Evolutionary conservation across 2,888 invertebrate species (phyloP).

Genomic region (Carterocephalus palaemon): DNA sequence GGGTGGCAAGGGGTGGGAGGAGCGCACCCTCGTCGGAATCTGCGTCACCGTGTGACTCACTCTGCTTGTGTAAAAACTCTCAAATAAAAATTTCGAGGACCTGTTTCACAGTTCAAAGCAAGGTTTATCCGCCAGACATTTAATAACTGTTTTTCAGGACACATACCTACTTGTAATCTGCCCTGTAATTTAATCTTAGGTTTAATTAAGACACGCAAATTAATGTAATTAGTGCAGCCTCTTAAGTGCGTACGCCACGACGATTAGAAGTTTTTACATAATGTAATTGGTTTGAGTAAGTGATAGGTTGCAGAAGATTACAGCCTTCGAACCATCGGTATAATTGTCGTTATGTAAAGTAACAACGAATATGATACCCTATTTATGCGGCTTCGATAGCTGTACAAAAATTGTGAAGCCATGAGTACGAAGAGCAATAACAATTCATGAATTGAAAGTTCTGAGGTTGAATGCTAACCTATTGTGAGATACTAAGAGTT

Average conservation of each 20-base stretch:
- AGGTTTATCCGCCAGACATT: background rate
- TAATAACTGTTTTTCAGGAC: no score
- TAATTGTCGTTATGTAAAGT: slow-evolving; percentile 7
- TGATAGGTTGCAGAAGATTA: slow-evolving; percentile 3
- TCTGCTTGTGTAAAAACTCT: slow-evolving; percentile 13
- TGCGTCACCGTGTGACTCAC: slow-evolving; percentile 36
- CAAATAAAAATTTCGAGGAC: slow-evolving; percentile 15
- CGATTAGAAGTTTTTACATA: no score
- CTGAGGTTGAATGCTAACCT: no score
- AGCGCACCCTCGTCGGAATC: slow-evolving; percentile 33
- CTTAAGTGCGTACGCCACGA: no score
- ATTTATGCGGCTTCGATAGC: background rate
- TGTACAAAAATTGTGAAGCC: slow-evolving; percentile 5
- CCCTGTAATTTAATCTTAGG: no score
- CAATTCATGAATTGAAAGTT: background rate
- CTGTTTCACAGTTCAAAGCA: background rate
- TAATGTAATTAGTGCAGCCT: no score
- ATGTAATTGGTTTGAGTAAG: no score
- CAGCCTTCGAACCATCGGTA: slow-evolving; percentile 2
- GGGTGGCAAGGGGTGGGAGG: slow-evolving; percentile 33
- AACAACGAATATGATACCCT: slow-evolving; percentile 6
- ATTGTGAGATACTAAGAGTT: background rate
- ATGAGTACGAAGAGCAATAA: background rate
- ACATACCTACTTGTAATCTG: no score
- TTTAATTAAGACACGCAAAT: no score